phyloP scores from a whole-genome alignment of 1,140 invertebrate species.

The Pseudomyrmex gracilis region DNA sequence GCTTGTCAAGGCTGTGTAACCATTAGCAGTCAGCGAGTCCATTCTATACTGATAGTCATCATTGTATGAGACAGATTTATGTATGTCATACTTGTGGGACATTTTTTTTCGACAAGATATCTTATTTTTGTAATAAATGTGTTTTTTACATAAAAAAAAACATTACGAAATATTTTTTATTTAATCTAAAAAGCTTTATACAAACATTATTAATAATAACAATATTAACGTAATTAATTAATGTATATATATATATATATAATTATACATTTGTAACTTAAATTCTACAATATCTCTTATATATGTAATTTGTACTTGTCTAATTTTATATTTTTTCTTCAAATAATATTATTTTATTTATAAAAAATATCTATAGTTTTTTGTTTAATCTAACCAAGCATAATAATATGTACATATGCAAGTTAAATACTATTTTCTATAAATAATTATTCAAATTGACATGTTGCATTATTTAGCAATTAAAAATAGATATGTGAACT shows the following conservation, averaged over 20 bases:
- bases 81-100: conserved; percentile 13
- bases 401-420: not conserved
- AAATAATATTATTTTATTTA: too few species aligned
- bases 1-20: not conserved
- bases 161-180: not conserved
- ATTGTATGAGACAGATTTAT: conserved; percentile 18
- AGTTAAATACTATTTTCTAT: conserved; percentile 7
- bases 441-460: too few species aligned
- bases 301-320: not conserved
- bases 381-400: too few species aligned
- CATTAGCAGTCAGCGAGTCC: not conserved
- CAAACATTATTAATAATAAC: not conserved
- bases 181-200: not conserved
- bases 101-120: conserved; percentile 33
- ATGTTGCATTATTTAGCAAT: not conserved
- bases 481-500: not conserved
- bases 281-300: not conserved
- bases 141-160: not conserved
- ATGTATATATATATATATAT: too few species aligned
- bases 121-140: not conserved
- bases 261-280: not conserved
- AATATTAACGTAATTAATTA: too few species aligned
- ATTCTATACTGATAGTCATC: not conserved
- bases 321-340: too few species aligned
- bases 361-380: too few species aligned